Base-by-base conservation (phyloP, 2,888 invertebrate species). In the Tetheella fluctuosa region DNA sequence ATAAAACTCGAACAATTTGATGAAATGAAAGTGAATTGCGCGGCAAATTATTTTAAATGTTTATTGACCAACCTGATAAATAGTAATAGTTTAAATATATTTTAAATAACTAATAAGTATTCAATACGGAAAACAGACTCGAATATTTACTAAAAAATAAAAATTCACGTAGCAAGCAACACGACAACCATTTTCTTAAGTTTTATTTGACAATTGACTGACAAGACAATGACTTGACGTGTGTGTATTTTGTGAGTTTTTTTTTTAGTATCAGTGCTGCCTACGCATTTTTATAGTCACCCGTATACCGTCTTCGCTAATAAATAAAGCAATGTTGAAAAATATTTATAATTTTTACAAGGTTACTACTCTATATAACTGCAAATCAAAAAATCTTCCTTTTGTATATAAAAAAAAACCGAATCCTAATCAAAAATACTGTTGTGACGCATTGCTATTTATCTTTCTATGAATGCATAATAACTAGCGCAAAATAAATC, bases 11-110 rank as follows among this genome's bases (percentile, higher is more conserved):
- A 34, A 6, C 34, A 2, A 34, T 34, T 34, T 34, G 34, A 34
- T 34, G 13, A 34, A 34, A 34, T 8, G 30, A 30, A 82, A 84
- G 80, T 80, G 70, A 74, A 86, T 77, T 84, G 82, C 85, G 88
- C 88, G 88, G 86, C 79, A 84, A 86, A 60, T 17, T 15, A 55
- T 62, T 34, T 58, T 52, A 58, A 59, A 57, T 10, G 28, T 30
- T n/a, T 28, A 17, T 54, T 48, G 59, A 60, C 60, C 60, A 52
- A 69, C 72, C 67, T 69, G 34, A 48, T 13, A 58, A 63, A 57
- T 59, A 57, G 48, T 30, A 64, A 59, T 58, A 60, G 59, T 56
- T 37, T 53, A 42, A 60, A 59, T 42, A 57, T 59, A 59, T 66
- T 63, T 63, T 67, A 34, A 61, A 25, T 57, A 63, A 64, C 61